These are phyloP conservation scores for Xestia xanthographa DNA, from an alignment of 2,888 invertebrate species.

Conservation along the genomic window DNA sequence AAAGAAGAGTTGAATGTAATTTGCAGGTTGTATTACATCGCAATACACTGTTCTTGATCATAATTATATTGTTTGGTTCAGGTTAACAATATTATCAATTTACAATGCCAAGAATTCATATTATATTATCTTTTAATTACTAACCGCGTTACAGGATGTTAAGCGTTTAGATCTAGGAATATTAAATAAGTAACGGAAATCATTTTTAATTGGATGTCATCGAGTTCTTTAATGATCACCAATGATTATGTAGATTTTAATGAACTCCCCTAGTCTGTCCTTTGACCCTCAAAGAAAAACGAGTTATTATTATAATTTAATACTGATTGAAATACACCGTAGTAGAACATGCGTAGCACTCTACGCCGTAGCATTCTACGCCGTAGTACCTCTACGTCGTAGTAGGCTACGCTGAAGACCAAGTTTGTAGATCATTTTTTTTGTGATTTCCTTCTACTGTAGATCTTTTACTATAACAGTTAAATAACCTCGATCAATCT, in stretches of 20 bases:
- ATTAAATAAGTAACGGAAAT: not conserved
- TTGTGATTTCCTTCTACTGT: not conserved
- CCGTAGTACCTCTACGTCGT: slow-evolving; percentile 9
- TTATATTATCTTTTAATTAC: not conserved
- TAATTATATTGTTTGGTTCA: slow-evolving; percentile 7
- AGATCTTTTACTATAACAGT: not conserved
- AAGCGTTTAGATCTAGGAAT: not conserved
- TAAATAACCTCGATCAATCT: not conserved
- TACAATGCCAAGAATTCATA: too few relatives aligned
- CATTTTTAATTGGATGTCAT: not conserved
- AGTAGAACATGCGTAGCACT: slow-evolving; percentile 2
- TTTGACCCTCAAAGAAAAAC: not conserved
- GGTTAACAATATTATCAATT: not conserved
- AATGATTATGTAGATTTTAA: not conserved
- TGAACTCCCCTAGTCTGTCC: not conserved
- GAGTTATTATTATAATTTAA: not conserved
- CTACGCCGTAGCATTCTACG: not conserved
- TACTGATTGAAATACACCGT: not conserved
- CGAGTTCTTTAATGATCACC: not conserved
- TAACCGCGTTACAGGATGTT: not conserved
- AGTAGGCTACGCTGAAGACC: not conserved
- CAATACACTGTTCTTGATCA: slow-evolving; percentile 35
- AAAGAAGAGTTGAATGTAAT: slow-evolving; percentile 32
- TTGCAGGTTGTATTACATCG: slow-evolving; percentile 23
- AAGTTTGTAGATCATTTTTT: not conserved